Evolutionary conservation across 2,797 vertebrate species (phyloP), one percentile per base, ranked within the genome.

Genomic region (Bucorvus abyssinicus): DNA sequence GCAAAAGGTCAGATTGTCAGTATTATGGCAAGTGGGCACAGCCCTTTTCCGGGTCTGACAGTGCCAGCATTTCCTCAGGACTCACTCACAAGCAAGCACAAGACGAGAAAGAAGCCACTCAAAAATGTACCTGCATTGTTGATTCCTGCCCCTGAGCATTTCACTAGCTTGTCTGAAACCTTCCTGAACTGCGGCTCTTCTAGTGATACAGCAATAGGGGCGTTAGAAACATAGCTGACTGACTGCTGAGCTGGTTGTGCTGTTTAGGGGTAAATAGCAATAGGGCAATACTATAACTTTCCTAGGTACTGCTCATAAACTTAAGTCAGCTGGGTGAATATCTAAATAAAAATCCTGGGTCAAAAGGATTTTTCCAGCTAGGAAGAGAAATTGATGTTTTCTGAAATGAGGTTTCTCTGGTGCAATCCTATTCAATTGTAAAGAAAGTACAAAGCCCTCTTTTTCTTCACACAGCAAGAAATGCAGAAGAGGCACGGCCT

Each of bases 361-460:
- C n/a, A 44, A n/a, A 65, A 68, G 19, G 47, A 42, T 49, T 29
- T 3, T 60, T 93, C 52, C 52, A 79, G 13, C 40, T 56, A 63
- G 26, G 56, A 95, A 90, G 20, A 79, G 36, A 92, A 95, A 88
- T 29, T 0, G 1, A 7, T 69, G 47, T 61, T 92, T 93, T 93
- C 81, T 84, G 67, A 82, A 92, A 93, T 60, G 14, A 60, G 40
- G 14, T 73, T 95, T 89, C 52, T 93, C 44, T 94, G 52, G n/a
- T 84, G 86, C 81, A 90, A 84, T 90, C 56, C 60, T 34, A 70
- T 87, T 90, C 87, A 95, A 79, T 74, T 90, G 60, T 49, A 74
- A 89, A 79, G 63, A 52, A 84, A 94, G 20, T 73, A 90, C 78
- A 89, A 95, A 90, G 63, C 24, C 24, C 5, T 90, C 32, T 60